A percentile compares a stretch with the other conserved stretches of the same genome.
These are phyloP conservation scores for Sebastes paucispinis DNA, from an alignment of 2,797 vertebrate species.

Conservation along the genomic window DNA sequence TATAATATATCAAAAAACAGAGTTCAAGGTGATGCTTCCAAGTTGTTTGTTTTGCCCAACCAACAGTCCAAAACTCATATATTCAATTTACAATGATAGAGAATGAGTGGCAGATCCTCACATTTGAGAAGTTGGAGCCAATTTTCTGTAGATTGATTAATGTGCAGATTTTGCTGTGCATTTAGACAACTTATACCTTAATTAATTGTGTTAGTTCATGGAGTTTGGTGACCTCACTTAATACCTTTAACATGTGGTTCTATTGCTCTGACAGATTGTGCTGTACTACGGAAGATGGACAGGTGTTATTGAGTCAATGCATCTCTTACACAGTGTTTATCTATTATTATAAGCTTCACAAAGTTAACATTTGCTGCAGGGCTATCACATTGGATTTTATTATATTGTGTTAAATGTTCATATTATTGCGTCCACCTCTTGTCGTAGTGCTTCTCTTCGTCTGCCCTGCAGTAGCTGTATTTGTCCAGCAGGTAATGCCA, in stretches of 20 bases:
- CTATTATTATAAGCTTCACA: background rate
- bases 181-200: background rate
- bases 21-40: background rate
- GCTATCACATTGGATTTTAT: background rate
- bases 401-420: background rate
- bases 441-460: accelerated
- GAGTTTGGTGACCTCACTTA: too few species aligned
- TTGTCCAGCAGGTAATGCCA: slow-evolving; percentile 52
- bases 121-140: background rate
- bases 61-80: too few species aligned
- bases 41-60: too few species aligned
- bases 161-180: background rate
- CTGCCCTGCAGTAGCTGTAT: slow-evolving; percentile 1
- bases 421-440: background rate
- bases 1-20: background rate
- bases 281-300: background rate
- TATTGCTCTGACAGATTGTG: background rate
- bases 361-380: too few species aligned
- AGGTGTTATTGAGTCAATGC: background rate
- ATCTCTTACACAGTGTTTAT: background rate
- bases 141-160: background rate
- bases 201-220: background rate
- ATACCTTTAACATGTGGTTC: background rate
- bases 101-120: background rate
- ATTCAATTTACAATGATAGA: background rate